These are phyloP conservation scores for Corella eumyota DNA, from an alignment of 23 tunicate genomes.

Conservation along the genomic window DNA sequence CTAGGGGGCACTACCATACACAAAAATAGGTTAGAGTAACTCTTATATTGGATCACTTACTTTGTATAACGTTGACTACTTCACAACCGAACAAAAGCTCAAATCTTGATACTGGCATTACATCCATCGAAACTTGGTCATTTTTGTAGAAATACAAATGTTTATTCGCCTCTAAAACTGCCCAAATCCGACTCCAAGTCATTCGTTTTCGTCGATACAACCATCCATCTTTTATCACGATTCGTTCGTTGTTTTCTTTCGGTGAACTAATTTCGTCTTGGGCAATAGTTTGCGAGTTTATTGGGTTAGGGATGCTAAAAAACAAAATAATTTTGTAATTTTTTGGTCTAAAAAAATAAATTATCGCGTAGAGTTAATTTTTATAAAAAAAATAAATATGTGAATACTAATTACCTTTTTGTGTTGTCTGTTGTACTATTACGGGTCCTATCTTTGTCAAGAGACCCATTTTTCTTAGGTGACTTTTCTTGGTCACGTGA, in stretches of 20 bases:
- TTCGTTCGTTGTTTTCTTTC: neutral
- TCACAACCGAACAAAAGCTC: conserved; percentile 31
- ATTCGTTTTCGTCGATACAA: conserved; percentile 36
- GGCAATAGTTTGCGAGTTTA: no score
- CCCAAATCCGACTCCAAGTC: conserved; percentile 50
- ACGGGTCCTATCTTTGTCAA: neutral
- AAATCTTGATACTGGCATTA: neutral
- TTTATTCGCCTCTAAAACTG: conserved; percentile 32
- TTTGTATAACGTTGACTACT: conserved; percentile 41
- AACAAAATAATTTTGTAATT: no score
- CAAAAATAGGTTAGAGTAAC: no score
- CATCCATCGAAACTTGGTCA: neutral
- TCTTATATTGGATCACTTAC: no score
- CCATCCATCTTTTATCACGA: conserved; percentile 54
- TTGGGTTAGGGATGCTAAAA: no score
- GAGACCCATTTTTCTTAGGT: neutral
- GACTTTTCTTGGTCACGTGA: neutral
- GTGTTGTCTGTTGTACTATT: neutral
- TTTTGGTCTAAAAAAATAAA: no score
- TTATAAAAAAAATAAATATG: neutral
- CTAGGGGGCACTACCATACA: no score
- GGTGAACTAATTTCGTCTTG: no score
- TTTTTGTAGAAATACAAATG: conserved; percentile 31
- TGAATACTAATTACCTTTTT: neutral
- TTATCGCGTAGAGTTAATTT: no score